Conservation (phyloP, 2,888 invertebrate species). For the Drosophila ezoana region DNA sequence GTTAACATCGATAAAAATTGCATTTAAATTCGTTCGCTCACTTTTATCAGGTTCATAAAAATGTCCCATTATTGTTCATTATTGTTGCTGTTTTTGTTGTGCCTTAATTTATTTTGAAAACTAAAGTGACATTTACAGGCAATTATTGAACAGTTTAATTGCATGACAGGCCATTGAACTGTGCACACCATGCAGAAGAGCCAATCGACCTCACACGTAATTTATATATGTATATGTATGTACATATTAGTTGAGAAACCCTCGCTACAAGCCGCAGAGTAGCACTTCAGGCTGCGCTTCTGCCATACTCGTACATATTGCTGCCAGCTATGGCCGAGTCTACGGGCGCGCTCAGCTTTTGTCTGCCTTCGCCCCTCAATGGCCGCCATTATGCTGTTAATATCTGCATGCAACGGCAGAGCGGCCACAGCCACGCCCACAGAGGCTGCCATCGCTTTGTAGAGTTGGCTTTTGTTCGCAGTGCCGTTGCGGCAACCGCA, state of each 20-base stretch:
- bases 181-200: slow-evolving; percentile 8
- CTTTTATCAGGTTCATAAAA: slow-evolving; percentile 60
- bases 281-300: slow-evolving; percentile 28
- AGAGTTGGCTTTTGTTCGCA: slow-evolving; percentile 59
- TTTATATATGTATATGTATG: not conserved
- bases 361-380: slow-evolving; percentile 51
- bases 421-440: slow-evolving; percentile 38
- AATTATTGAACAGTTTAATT: slow-evolving; percentile 65
- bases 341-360: slow-evolving; percentile 46
- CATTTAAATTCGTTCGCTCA: slow-evolving; percentile 59
- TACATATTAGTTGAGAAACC: not conserved
- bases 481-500: slow-evolving; percentile 69
- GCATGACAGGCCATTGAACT: slow-evolving; percentile 58
- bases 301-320: slow-evolving; percentile 15
- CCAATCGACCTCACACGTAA: slow-evolving; percentile 2
- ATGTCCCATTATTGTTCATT: slow-evolving; percentile 66
- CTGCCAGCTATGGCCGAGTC: slow-evolving; percentile 22
- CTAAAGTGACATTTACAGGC: slow-evolving; percentile 72
- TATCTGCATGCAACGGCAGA: slow-evolving; percentile 42
- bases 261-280: slow-evolving; percentile 31
- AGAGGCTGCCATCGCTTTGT: slow-evolving; percentile 20
- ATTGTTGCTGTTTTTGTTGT: slow-evolving; percentile 31
- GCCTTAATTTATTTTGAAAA: slow-evolving; percentile 63
- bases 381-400: slow-evolving; percentile 58
- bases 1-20: slow-evolving; percentile 69